These are phyloP conservation scores for Crossocerus cetratus DNA, from an alignment of 2,888 invertebrate genomes.

Conservation along the genomic window DNA sequence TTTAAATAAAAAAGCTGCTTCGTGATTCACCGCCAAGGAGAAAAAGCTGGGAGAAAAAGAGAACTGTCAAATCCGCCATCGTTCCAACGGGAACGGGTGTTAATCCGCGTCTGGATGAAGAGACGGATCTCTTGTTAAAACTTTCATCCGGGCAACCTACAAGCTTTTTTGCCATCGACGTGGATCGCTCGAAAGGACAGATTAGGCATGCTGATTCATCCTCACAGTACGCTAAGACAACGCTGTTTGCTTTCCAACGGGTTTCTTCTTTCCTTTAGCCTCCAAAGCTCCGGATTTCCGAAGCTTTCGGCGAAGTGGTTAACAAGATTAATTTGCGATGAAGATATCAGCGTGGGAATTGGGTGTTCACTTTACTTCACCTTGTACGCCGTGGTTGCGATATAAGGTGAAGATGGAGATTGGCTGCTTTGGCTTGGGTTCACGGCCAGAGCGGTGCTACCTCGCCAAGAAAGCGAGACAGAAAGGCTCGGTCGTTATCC, in stretches of 20 bases:
- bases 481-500: constrained; percentile 47
- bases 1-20: not conserved
- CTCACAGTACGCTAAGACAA: too few relatives aligned
- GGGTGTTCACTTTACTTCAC: too few relatives aligned
- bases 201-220: not conserved
- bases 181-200: not conserved
- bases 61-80: not conserved
- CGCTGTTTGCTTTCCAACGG: too few relatives aligned
- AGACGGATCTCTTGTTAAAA: not conserved
- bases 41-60: not conserved
- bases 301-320: too few relatives aligned
- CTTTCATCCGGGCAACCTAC: not conserved
- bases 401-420: too few relatives aligned
- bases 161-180: not conserved
- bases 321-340: too few relatives aligned
- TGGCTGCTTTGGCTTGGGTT: not conserved
- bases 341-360: too few relatives aligned
- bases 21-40: not conserved
- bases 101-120: constrained; percentile 1
- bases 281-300: too few relatives aligned
- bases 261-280: too few relatives aligned
- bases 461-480: not conserved
- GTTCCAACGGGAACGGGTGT: not conserved
- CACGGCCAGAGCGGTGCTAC: too few relatives aligned
- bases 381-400: too few relatives aligned